Conservation (phyloP, 2,888 invertebrate genomes). For the Parthenolecanium corni region DNA sequence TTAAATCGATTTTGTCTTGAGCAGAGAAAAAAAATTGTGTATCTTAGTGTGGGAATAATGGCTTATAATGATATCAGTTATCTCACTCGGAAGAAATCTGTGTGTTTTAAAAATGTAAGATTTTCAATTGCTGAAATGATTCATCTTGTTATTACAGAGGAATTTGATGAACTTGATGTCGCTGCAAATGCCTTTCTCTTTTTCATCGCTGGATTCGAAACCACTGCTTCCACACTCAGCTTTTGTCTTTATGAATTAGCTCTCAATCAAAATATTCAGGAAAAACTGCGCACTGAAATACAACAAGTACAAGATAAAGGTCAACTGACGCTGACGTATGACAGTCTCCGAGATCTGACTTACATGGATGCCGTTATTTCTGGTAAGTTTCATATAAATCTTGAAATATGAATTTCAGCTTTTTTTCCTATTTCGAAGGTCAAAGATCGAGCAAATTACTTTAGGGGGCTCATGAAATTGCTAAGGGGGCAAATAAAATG, state of each 20-base stretch:
- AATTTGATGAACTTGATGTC: conserved; percentile 31
- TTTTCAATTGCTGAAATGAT: no score
- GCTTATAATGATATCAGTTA: no score
- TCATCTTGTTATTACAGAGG: conserved; percentile 30
- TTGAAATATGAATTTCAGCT: no score
- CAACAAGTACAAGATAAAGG: conserved; percentile 37
- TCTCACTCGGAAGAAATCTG: no score
- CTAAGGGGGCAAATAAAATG: no score
- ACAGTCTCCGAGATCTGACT: conserved; percentile 41
- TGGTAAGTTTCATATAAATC: conserved; percentile 36
- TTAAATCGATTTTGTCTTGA: no score
- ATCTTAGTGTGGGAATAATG: no score
- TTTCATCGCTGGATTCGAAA: conserved; percentile 46
- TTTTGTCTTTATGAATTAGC: conserved; percentile 44
- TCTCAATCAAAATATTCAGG: conserved; percentile 41
- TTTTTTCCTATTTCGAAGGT: no score
- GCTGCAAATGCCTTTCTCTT: conserved; percentile 46
- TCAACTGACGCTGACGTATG: conserved; percentile 41
- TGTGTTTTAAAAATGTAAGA: no score
- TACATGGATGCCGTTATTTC: conserved; percentile 42
- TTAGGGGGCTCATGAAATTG: no score
- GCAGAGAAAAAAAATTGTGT: no score
- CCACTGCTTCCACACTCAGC: conserved; percentile 43
- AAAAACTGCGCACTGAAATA: conserved; percentile 40
- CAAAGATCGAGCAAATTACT: no score